These are phyloP conservation scores for Melieria picta DNA, from an alignment of 2,888 invertebrate species.

Conservation along the genomic window DNA sequence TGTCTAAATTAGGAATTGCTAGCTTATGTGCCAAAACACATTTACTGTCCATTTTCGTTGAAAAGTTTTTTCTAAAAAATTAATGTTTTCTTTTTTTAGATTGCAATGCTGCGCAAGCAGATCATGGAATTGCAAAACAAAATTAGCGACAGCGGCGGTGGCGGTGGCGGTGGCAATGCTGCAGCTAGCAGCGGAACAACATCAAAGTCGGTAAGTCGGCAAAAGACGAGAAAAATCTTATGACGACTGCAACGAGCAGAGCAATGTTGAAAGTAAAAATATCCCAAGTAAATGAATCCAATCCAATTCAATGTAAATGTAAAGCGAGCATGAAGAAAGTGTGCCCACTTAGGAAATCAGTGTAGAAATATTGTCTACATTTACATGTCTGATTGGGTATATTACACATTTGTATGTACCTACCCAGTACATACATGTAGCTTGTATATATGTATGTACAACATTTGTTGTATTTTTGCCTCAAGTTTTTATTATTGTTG, in stretches of 20 bases:
- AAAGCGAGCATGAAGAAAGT: too few species aligned
- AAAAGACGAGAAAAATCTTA: not conserved
- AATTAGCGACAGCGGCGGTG: constrained; percentile 50
- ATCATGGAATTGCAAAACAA: constrained; percentile 61
- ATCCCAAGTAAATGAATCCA: too few species aligned
- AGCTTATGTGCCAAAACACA: not conserved
- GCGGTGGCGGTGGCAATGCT: constrained; percentile 37
- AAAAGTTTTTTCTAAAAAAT: not conserved
- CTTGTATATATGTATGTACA: not conserved
- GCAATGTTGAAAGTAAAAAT: too few species aligned
- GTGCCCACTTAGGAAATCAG: too few species aligned
- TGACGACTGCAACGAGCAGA: not conserved
- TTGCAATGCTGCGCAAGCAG: constrained; percentile 63
- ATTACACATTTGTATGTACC: not conserved
- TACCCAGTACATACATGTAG: not conserved
- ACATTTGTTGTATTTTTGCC: not conserved
- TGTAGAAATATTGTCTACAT: not conserved
- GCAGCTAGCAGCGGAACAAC: constrained; percentile 29
- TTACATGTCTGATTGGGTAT: not conserved
- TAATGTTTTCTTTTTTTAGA: constrained; percentile 54
- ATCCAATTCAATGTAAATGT: too few species aligned
- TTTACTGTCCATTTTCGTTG: not conserved
- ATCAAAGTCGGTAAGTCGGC: constrained; percentile 57
- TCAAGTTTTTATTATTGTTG: too few species aligned
- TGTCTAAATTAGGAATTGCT: too few species aligned